Percentiles rank a stretch among this genome's conserved stretches.
Conservation (phyloP, 2,113 vertebrate species). For the Machaerirhynchus nigripectus region DNA sequence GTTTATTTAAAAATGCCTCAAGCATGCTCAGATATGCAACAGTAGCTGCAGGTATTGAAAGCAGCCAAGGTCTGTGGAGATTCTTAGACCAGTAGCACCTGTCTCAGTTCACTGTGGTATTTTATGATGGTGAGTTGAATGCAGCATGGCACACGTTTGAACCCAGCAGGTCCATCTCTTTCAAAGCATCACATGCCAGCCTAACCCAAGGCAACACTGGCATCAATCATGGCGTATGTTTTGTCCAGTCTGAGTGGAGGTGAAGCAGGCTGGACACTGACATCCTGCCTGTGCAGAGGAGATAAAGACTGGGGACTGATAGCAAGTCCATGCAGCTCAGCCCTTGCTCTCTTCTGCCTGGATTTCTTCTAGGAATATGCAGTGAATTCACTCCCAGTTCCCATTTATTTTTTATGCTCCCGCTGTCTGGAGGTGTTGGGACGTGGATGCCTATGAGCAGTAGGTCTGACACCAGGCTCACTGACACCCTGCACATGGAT, state of each 20-base stretch:
- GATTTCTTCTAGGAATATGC: background rate
- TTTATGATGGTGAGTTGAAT: background rate
- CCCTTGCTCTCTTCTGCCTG: background rate
- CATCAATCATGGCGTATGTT: background rate
- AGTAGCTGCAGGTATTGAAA: background rate
- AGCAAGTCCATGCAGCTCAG: background rate
- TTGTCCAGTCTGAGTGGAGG: background rate
- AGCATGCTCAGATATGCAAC: background rate
- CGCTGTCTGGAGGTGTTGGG: background rate
- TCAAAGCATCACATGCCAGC: background rate
- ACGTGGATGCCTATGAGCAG: background rate
- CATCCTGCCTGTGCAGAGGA: background rate
- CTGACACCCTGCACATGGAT: rapidly evolving
- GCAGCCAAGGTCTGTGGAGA: background rate
- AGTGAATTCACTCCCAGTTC: background rate
- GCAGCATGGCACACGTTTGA: rapidly evolving
- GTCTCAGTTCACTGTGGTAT: background rate
- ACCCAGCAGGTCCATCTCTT: background rate
- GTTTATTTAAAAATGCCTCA: conserved; percentile 5
- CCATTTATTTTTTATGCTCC: background rate
- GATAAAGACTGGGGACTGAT: rapidly evolving
- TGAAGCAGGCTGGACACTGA: background rate
- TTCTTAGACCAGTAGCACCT: background rate
- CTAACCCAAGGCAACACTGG: background rate
- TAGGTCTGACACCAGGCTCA: background rate